Evolutionary conservation across 2,888 invertebrate species (phyloP), one percentile per base, ranked within the genome.

Genomic region (Eustalomyia histrio): DNA sequence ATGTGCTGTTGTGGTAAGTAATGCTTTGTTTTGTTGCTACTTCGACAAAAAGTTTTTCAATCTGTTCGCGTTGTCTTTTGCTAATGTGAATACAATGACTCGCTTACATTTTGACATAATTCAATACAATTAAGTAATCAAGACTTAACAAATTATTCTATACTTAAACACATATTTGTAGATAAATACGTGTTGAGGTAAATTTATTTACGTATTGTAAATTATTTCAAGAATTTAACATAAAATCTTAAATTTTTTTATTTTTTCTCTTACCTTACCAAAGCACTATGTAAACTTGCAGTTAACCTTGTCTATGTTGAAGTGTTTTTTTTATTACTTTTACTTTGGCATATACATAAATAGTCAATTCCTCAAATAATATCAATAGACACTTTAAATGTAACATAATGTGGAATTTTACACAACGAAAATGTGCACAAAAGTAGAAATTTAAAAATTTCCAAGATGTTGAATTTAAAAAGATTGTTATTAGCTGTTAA

Each of bases 81-180:
- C 21, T 57, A 67, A 43, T 57, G 24, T 8, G n/a, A n/a, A n/a
- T n/a, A n/a, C n/a, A n/a, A n/a, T n/a, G n/a, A n/a, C n/a, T n/a
- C 55, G 4, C 29, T 17, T 35, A 43, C 14, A 67, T 57, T 24
- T 55, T 39, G 0, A 9, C 21, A 43, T 67, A 57, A 67, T 55
- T 67, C 24, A 55, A 67, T 67, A 67, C 55, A 55, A 55, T 55
- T n/a, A 57, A 57, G 67, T 55, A 57, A 67, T 67, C 55, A 57
- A 57, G 57, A 67, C 39, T 39, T 35, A 39, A 55, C 55, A 39
- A 55, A 55, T 65, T 65, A 53, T 65, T 35, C 24, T 29, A 1
- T 6, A 29, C 29, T 4, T 29, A 29, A 29, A 6, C 29, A 29
- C 7, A 29, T 7, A 29, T 29, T 29, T 29, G 6, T 6, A 4